Base-by-base conservation (phyloP, 30 jellyfish, hydroid and myxozoan species). In the Aurelia coerulea region DNA sequence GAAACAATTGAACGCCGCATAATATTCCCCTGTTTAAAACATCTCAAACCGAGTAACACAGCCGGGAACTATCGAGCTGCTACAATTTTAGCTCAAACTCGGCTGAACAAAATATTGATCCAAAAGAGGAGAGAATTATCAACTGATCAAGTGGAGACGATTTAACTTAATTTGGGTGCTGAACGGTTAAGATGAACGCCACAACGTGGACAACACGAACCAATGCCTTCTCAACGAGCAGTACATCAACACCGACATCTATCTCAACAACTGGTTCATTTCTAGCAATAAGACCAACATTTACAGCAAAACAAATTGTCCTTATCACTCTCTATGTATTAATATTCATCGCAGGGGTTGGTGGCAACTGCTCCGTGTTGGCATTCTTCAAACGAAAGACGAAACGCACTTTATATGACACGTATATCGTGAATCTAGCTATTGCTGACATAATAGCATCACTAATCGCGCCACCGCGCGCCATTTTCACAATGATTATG, bases 401-500 rank as follows among this genome's bases (percentile, higher is more conserved):
- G 16, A 42, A 73, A 51, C 85, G 79, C 32, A 60, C 84, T 6
- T 29, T 85, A n/a, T 71, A 73, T 64, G 94, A 85, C 69, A 49
- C 73, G 39, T 85, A 85, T 77, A 73, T 85, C 7, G 58, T 85
- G 12, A 83, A 85, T 75, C 54, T 85, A 59, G 94, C 94, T 23
- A 41, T 85, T 29, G 74, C 94, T 18, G 94, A 85, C 64, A 70
- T 85, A 11, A 52, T 85, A 18, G 88, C 79, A 7, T 78, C 88
- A 9, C 41, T 85, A 3, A 23, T 75, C 42, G 18, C 94, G 12
- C 94, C 94, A 11, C 76, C 83, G 7, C 83, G 88, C 13, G 68
- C 81, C 11, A 74, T 85, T 16, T 64, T 63, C 31, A 42, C 88
- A 3, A 66, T 73, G 42, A 13, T 64, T 19, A 62, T 68, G 14